These are phyloP conservation scores for Microdon myrmicae DNA, from an alignment of 2,888 invertebrate species.

Conservation along the genomic window DNA sequence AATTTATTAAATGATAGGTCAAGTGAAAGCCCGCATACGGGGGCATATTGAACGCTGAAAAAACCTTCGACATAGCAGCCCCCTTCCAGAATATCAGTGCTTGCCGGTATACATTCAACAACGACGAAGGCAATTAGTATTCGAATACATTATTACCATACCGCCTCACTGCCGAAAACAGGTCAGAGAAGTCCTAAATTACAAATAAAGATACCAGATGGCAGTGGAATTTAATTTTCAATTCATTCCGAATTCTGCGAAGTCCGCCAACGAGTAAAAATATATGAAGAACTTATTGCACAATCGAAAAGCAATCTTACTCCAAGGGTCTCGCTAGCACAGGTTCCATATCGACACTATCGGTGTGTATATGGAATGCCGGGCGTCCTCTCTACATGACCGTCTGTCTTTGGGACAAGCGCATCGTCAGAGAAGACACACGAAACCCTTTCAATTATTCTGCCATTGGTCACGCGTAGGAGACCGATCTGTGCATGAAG, in stretches of 20 bases:
- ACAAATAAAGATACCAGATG: slow-evolving; percentile 53
- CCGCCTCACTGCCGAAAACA: slow-evolving; percentile 22
- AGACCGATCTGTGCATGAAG: too few relatives aligned
- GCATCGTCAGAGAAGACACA: slow-evolving; percentile 31
- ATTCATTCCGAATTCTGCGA: slow-evolving; percentile 22
- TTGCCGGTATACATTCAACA: slow-evolving; percentile 3
- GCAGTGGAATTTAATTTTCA: slow-evolving; percentile 52
- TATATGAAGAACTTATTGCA: slow-evolving; percentile 31
- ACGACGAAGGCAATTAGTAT: slow-evolving; percentile 13
- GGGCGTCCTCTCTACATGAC: slow-evolving; percentile 28
- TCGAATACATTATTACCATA: slow-evolving; percentile 22
- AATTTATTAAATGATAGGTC: slow-evolving; percentile 52
- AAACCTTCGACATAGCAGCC: slow-evolving; percentile 32
- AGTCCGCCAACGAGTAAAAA: slow-evolving; percentile 1
- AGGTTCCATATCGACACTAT: slow-evolving; percentile 18
- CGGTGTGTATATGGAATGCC: background rate
- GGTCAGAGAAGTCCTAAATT: slow-evolving; percentile 50
- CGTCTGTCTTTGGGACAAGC: slow-evolving; percentile 35
- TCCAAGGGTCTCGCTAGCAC: slow-evolving; percentile 31
- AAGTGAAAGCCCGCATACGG: slow-evolving; percentile 46
- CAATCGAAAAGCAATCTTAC: slow-evolving; percentile 49
- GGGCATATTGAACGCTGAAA: too few relatives aligned
- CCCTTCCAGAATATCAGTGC: slow-evolving; percentile 25
- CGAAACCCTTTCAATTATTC: slow-evolving; percentile 48
- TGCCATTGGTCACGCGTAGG: slow-evolving; percentile 35